Evolutionary conservation across 2,888 invertebrate genomes (phyloP).

Genomic region (Acanthopleura granulata): DNA sequence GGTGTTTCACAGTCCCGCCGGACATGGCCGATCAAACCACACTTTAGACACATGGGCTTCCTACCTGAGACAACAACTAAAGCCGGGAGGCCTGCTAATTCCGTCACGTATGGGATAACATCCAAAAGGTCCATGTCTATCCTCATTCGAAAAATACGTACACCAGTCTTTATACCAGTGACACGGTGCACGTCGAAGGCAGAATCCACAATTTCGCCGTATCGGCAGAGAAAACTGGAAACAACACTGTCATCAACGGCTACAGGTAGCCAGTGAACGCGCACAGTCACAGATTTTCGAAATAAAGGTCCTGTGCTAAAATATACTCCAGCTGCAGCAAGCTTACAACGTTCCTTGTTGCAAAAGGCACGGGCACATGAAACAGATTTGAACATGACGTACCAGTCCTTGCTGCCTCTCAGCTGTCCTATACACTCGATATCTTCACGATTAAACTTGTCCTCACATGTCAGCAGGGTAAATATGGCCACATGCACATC

Average conservation of each 20-base stretch:
- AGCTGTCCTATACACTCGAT: neutral
- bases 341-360: no score
- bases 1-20: neutral
- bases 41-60: neutral
- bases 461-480: neutral
- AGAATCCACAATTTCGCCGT: neutral
- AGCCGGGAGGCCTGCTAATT: neutral
- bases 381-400: neutral
- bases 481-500: neutral
- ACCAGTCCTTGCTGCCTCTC: neutral
- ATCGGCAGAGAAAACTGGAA: neutral
- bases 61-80: neutral
- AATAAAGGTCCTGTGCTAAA: neutral
- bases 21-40: neutral
- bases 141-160: neutral
- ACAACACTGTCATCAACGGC: neutral
- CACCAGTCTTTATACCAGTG: neutral
- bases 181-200: neutral
- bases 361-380: no score
- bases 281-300: neutral
- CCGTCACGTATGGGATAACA: neutral
- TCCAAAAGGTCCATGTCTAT: neutral
- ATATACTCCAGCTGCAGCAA: no score
- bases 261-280: neutral
- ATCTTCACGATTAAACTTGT: neutral